These are phyloP conservation scores for Poeciliopsis paucimaculata DNA, from an alignment of 2,797 vertebrate species.

Conservation along the genomic window DNA sequence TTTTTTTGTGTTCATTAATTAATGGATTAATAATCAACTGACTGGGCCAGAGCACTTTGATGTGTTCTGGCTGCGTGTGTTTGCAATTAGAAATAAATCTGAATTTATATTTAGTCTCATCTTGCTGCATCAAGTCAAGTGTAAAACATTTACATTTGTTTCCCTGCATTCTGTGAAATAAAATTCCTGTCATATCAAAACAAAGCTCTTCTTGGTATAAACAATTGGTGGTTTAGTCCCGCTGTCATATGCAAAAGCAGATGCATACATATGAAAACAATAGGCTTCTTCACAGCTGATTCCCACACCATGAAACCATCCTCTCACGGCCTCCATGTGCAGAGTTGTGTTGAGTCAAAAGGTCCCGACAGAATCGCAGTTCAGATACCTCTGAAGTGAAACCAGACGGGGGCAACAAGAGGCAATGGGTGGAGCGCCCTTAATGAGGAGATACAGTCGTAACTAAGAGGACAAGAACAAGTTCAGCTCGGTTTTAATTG, in stretches of 20 bases:
- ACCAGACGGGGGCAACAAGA: conserved; percentile 21
- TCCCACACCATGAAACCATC: not conserved
- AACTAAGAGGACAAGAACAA: conserved; percentile 41
- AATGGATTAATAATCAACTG: not conserved
- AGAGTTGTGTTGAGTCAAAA: not conserved
- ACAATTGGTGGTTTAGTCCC: not conserved
- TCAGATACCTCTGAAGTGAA: conserved; percentile 1
- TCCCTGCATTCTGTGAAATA: not conserved
- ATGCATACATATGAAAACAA: not conserved
- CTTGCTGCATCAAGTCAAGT: not conserved
- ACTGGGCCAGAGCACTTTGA: not conserved
- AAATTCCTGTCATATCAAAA: not conserved
- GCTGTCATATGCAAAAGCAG: not conserved
- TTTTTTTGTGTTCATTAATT: not conserved
- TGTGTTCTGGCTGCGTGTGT: not conserved
- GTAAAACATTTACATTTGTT: not conserved
- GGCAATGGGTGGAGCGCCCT: conserved; percentile 14
- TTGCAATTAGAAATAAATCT: not conserved
- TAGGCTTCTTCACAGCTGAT: not conserved
- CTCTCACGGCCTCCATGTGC: not conserved
- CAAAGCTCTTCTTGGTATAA: not conserved
- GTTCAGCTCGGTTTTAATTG: conserved; percentile 65
- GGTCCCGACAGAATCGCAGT: not conserved
- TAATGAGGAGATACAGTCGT: conserved; percentile 52
- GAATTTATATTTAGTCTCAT: not conserved